Percentiles rank a stretch among this genome's conserved stretches.
Conservation (phyloP, 2,888 invertebrate genomes). For the Macrosiphum euphorbiae region DNA sequence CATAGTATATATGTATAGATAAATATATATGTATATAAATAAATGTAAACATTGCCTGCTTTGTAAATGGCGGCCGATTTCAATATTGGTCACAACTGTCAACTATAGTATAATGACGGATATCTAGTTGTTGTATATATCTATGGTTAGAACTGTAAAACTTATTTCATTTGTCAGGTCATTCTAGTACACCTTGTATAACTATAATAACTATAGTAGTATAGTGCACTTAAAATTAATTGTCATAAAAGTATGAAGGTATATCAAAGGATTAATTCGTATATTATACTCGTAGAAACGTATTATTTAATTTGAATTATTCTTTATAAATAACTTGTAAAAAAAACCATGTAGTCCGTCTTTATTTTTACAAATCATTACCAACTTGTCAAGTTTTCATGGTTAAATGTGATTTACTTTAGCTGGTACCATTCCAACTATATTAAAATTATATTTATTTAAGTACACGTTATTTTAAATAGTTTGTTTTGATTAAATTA, state of each 20-base stretch:
- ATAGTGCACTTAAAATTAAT: not conserved
- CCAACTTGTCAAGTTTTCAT: conserved; percentile 3
- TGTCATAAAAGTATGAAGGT: not conserved
- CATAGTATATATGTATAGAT: too few species aligned
- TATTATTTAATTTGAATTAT: not conserved
- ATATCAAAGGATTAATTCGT: not conserved
- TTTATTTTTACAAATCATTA: conserved; percentile 38
- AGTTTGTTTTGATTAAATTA: conserved; percentile 19
- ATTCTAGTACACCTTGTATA: too few species aligned
- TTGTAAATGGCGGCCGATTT: too few species aligned
- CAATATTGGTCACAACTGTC: too few species aligned
- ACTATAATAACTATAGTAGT: too few species aligned
- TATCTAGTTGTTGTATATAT: too few species aligned
- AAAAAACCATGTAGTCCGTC: not conserved
- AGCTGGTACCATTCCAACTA: not conserved
- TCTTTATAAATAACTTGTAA: not conserved
- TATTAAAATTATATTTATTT: not conserved
- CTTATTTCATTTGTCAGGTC: too few species aligned
- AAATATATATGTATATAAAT: too few species aligned
- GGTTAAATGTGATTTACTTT: conserved; percentile 11
- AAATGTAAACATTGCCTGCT: too few species aligned
- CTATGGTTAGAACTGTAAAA: too few species aligned
- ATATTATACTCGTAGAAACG: not conserved
- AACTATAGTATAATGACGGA: too few species aligned
- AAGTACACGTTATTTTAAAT: not conserved